phyloP scores from a whole-genome alignment of 2,888 invertebrate species.

The Cryptosula pallasiana region DNA sequence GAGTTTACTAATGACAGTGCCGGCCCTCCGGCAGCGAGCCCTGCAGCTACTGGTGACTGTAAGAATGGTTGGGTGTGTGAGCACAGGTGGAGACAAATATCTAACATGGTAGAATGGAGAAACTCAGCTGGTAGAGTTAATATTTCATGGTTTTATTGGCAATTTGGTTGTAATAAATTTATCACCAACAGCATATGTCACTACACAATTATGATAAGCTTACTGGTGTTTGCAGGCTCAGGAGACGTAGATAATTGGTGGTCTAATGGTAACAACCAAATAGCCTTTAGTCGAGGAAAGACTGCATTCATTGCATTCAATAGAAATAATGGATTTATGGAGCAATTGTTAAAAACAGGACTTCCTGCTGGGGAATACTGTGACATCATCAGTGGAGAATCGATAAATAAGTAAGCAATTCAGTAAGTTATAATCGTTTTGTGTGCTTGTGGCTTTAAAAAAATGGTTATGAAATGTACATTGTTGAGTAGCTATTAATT shows the following conservation, averaged over 20 bases:
- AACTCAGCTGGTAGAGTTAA: constrained; percentile 42
- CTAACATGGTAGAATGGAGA: constrained; percentile 46
- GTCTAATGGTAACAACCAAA: constrained; percentile 27
- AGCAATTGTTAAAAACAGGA: constrained; percentile 41
- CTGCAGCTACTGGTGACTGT: constrained; percentile 35
- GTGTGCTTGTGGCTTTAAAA: too few relatives aligned
- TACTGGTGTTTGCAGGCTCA: neutral
- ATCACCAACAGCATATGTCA: too few relatives aligned
- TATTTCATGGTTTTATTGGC: too few relatives aligned
- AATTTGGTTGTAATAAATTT: too few relatives aligned
- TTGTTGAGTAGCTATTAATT: too few relatives aligned
- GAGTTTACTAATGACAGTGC: constrained; percentile 56
- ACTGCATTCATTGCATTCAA: constrained; percentile 48
- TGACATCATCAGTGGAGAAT: constrained; percentile 43
- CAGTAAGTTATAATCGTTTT: too few relatives aligned
- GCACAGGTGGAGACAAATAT: constrained; percentile 45
- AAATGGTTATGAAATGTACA: too few relatives aligned
- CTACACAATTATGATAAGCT: too few relatives aligned
- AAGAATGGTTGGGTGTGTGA: constrained; percentile 49
- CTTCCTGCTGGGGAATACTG: constrained; percentile 48
- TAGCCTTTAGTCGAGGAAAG: constrained; percentile 45
- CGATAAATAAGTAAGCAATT: constrained; percentile 23
- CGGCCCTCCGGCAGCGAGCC: constrained; percentile 15
- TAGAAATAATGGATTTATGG: constrained; percentile 36
- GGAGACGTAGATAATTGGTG: neutral